phyloP scores from a whole-genome alignment of 2,797 vertebrate species.

The Allobates femoralis region DNA sequence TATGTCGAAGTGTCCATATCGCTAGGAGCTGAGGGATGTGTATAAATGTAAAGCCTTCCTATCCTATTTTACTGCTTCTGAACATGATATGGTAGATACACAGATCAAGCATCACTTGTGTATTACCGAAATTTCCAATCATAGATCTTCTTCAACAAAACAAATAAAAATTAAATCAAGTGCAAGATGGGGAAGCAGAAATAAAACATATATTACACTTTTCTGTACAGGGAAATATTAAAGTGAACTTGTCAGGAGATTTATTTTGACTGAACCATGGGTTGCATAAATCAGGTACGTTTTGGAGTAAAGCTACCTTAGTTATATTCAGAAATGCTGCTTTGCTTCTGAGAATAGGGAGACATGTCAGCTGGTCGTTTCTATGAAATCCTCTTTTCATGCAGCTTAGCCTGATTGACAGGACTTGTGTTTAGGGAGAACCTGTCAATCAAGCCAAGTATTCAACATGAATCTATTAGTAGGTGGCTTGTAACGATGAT shows the following conservation, averaged over 20 bases:
- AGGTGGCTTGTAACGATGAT: too few species aligned
- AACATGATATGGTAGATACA: background rate
- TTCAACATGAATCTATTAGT: too few species aligned
- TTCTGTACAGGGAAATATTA: background rate
- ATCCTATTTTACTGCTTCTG: constrained; percentile 21
- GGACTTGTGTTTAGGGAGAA: too few species aligned
- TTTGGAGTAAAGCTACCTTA: too few species aligned
- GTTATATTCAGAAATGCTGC: too few species aligned
- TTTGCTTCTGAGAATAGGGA: too few species aligned
- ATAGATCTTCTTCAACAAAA: constrained; percentile 12
- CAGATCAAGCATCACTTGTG: constrained; percentile 48
- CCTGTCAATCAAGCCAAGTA: too few species aligned
- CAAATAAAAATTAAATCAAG: background rate
- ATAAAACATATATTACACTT: background rate
- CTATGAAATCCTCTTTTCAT: too few species aligned
- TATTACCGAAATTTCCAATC: constrained; percentile 37
- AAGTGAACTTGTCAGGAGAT: background rate
- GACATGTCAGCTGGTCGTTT: too few species aligned
- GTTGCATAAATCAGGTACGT: too few species aligned
- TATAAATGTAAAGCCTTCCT: constrained; percentile 36
- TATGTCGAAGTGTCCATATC: constrained; percentile 49
- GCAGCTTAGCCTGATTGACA: too few species aligned
- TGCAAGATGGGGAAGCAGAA: background rate
- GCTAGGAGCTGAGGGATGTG: constrained; percentile 37
- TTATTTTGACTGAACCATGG: too few species aligned